Base-by-base conservation (phyloP, 2,113 vertebrate species). In the Callorhinus ursinus region DNA sequence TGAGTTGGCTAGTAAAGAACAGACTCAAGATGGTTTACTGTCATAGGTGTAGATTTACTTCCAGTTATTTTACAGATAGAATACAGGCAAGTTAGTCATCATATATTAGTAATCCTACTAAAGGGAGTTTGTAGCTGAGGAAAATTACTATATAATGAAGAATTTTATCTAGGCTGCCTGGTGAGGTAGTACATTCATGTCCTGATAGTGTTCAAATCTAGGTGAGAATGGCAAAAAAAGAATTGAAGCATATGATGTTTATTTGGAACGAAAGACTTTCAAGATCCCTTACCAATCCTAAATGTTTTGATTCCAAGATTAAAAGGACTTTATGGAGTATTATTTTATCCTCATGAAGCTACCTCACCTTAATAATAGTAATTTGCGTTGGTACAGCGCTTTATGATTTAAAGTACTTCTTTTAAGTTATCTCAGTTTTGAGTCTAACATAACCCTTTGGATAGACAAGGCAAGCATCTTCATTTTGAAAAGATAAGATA, bases 401-500 rank as follows among this genome's bases (percentile, higher is more conserved):
- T 98, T 46, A 95, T 14, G 82, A n/a, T 86, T 96, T 87, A 79
- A 89, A 95, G 39, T 90, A 28, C 31, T 96, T 82, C 51, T 82
- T 95, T 61, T 24, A 76, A 90, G 71, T 94, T 85, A 67, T 61
- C 72, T 95, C 19, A n/a, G 42, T 96, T 96, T 93, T 93, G 31
- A 95, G 61, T 65, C 57, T 85, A 88, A 82, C 71, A 86, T 85
- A 89, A 91, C 39, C 42, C 46, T 90, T 95, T 97, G n/a, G 24
- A 18, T 93, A 89, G 53, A 93, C 42, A 89, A n/a, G 26, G 28
- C 15, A 95, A 22, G 8, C 49, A 63, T 79, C 51, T 36, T 26
- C 55, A 79, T 94, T 97, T 96, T 93, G 76, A 98, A 84, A 42
- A 97, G 26, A 88, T 93, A 53, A 92, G 86, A 18, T 88, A 86